Percentiles rank a stretch among this genome's conserved stretches.
These are phyloP conservation scores for Illadopsis cleaveri DNA, from an alignment of 2,113 vertebrate species.

Conservation along the genomic window DNA sequence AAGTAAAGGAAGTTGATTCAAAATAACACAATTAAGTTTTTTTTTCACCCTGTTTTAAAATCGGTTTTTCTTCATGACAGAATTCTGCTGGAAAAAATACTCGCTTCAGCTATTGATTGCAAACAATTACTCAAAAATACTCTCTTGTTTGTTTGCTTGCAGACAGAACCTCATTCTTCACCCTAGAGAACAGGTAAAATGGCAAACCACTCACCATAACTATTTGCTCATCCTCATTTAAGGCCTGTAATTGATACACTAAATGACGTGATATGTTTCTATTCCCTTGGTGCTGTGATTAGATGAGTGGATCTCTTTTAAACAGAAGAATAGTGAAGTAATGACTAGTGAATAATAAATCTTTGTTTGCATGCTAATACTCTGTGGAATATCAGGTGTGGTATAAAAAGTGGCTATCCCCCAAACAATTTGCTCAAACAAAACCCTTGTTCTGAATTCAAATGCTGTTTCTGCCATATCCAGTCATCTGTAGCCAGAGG, in stretches of 20 bases:
- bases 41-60: not conserved
- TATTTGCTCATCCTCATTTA: conserved; percentile 18
- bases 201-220: not conserved
- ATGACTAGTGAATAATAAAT: conserved; percentile 1
- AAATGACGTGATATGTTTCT: not conserved
- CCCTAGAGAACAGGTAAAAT: not conserved
- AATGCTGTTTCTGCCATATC: conserved; percentile 22
- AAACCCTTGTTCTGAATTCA: conserved; percentile 56
- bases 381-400: conserved; percentile 27
- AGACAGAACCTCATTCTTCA: not conserved
- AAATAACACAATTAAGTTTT: not conserved
- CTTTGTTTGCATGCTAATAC: conserved; percentile 21
- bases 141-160: not conserved
- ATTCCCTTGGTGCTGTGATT: conserved; percentile 5
- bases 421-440: conserved; percentile 57
- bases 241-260: not conserved
- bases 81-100: not conserved
- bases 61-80: not conserved
- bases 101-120: not conserved
- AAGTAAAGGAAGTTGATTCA: not conserved
- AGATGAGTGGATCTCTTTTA: not conserved
- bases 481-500: conserved; percentile 55
- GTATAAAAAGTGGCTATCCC: conserved; percentile 44
- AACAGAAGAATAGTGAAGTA: conserved; percentile 12
- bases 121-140: not conserved